Base-by-base conservation (phyloP, 2,113 vertebrate species). In the Pungitius pungitius region DNA sequence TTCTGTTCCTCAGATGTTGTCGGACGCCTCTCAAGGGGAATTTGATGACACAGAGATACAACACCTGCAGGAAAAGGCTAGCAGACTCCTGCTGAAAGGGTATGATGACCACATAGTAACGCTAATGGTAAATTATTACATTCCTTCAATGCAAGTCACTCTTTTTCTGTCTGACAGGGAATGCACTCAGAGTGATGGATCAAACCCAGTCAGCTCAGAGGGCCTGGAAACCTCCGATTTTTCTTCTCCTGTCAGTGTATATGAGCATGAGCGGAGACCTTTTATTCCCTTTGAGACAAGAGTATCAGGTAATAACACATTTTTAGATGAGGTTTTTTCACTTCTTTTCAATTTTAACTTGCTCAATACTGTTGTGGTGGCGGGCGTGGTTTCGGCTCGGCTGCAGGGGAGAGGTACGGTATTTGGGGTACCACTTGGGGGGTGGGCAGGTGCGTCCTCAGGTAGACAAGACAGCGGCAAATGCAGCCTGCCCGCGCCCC, bases 1-100 rank as follows among this genome's bases (percentile, higher is more conserved):
- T 0, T 57, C 54, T 77, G 6, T 49, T 68, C 37, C 14, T 67
- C 73, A 93, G 93, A 59, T 74, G 64, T 81, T 88, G 45, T 94
- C 92, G 35, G 92, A 94, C 49, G 81, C 79, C 2, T 92, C 92
- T 14, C 78, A 69, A 42, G 67, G 73, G 71, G 93, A 93, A 54
- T 86, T 89, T 30, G 84, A 93, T 26, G 94, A 96, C 57, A 76
- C 92, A 20, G 95, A 95, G 39, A 92, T 93, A 0, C 42, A 94
- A 22, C 91, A 88, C 47, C 90, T 97, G 24, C 95, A 97, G 61
- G 93, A 95, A 69, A 91, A 85, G 75, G 95, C 95, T 27, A 76
- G 75, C 62, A 92, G 58, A 59, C 92, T 96, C 67, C 85, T 97
- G 43, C 87, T 93, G 43, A 93, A 73, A 85, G 95, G 94, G 95